Evolutionary conservation across 2,797 vertebrate species (phyloP), one percentile per base, ranked within the genome.

Genomic region (Diplodus puntazzo): DNA sequence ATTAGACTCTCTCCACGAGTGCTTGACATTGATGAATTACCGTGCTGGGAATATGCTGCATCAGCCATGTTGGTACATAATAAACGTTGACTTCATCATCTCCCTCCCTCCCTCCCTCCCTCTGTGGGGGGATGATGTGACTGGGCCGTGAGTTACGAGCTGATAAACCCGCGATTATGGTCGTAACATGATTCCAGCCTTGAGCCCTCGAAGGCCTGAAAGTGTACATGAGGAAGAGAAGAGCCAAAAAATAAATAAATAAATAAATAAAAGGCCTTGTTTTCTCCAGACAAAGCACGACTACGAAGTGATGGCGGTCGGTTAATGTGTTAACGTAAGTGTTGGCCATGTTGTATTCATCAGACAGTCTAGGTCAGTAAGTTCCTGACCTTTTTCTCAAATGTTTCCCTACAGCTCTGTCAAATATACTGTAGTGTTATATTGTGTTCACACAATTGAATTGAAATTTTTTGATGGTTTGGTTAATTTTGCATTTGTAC

Each of bases 1-100:
- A 83, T 84, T 83, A 87, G 58, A 48, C 3, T 1, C 75, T 79
- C 69, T 54, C 62, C 62, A 65, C 58, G 10, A 74, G 75, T 55
- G 1, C 53, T 48, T 80, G 90, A 86, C 87, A 80, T 17, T 90
- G 90, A 93, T 89, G 64, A 87, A 92, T 89, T 74, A 75, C 82
- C 55, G 9, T 11, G 60, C 66, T 54, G 25, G 5, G 7, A 82
- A 82, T 73, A 69, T 82, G 88, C 89, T 78, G 87, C 67, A 66
- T 90, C 87, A 89, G 88, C 83, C 62, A n/a, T 64, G 48, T 65
- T n/a, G 57, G 27, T 58, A 66, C 63, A 83, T 86, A 75, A 86
- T 76, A 81, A 78, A 84, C 80, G 58, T 43, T 71, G 79, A 87
- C 77, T 86, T 78, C 74, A 63, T 77, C 68, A 61, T 81, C 43